Base-by-base conservation (phyloP, 2,113 vertebrate species). In the Ascaphus truei region DNA sequence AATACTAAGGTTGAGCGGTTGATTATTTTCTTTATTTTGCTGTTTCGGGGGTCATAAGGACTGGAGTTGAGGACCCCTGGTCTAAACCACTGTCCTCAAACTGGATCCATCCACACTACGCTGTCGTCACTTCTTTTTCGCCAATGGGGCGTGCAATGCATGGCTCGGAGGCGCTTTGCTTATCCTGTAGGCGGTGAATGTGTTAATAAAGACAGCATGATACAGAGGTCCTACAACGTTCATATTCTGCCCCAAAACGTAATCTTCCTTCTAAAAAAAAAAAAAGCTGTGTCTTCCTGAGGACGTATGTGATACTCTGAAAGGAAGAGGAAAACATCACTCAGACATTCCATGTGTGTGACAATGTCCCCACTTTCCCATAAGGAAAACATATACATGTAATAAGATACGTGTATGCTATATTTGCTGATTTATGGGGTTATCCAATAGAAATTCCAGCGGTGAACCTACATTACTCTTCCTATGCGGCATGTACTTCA, bases 241-340 rank as follows among this genome's bases (percentile, higher is more conserved):
- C 43, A 22, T 18, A 7, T 10, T 22, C 43, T 47, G 43, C 43
- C 43, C 31, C 60, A 62, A 34, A 22, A 23, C 18, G 34, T 48
- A 20, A 13, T 29, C 36, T 39, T 33, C 56, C 33, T 13, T 33
- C 3, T 12, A 57, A 11, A 29, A 34, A 36, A 18, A n/a, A n/a
- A n/a, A n/a, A n/a, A n/a, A n/a, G n/a, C n/a, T n/a, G n/a, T n/a
- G 25, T 22, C 9, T 58, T 58, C 37, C 52, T 57, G 29, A 68
- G 20, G 53, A 64, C 45, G 6, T 36, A 37, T 52, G 39, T 36
- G 30, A 58, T 55, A 68, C 39, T 34, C 48, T n/a, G 3, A 9
- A 25, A 58, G 51, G 65, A 68, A 68, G n/a, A 48, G 65, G 65
- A 68, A 68, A 57, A 55, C 65, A 68, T 68, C 55, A 68, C 29